Evolutionary conservation across 2,113 vertebrate species (phyloP).

Genomic region (Phocoena phocoena): DNA sequence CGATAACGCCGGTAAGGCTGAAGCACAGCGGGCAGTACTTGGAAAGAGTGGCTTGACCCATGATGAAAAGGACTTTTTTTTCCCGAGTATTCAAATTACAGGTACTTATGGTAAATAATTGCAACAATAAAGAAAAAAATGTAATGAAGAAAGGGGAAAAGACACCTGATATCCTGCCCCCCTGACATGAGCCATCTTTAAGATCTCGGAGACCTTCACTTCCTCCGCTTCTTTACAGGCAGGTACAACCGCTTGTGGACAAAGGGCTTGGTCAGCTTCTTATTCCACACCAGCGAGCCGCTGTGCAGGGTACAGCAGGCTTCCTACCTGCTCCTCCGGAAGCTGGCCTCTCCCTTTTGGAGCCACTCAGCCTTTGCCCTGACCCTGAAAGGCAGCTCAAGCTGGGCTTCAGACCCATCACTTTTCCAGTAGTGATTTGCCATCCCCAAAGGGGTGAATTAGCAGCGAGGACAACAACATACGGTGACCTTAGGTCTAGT

Average conservation of each 20-base stretch:
- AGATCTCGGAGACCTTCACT: not conserved
- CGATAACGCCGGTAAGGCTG: not conserved
- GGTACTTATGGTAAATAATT: not conserved
- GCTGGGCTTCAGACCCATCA: not conserved
- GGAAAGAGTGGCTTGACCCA: not conserved
- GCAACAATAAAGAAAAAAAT: not conserved
- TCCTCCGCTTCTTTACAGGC: not conserved
- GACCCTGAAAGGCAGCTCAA: not conserved
- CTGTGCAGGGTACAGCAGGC: not conserved
- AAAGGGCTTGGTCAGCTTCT: not conserved
- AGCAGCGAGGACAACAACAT: not conserved
- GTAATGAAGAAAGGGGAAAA: not conserved
- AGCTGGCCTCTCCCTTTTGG: not conserved
- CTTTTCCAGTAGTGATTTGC: not conserved
- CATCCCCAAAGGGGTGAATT: not conserved
- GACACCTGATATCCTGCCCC: not conserved
- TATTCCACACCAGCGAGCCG: too few relatives aligned
- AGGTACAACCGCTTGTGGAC: fast-evolving
- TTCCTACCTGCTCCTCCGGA: not conserved
- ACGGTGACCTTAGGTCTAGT: not conserved
- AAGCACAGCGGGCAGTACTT: not conserved
- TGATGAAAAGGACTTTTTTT: not conserved
- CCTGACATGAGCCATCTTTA: not conserved
- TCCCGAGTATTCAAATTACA: not conserved
- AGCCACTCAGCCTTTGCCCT: too few relatives aligned